These are phyloP conservation scores for Parnassius orleans DNA, from an alignment of 2,888 invertebrate genomes.

Conservation along the genomic window DNA sequence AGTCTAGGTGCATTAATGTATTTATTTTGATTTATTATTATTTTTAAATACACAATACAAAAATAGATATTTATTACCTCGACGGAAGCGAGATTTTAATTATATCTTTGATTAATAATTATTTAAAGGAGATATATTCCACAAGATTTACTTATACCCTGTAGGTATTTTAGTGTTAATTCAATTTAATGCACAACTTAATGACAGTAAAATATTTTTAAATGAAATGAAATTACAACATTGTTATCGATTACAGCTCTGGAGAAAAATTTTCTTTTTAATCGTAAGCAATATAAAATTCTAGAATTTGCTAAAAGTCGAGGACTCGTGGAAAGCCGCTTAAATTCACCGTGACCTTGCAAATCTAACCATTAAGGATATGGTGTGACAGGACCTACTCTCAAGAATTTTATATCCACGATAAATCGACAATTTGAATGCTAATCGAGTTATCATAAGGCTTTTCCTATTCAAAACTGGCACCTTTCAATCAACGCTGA, in stretches of 20 bases:
- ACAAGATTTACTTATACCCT: slow-evolving; percentile 6
- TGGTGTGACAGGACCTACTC: slow-evolving; percentile 14
- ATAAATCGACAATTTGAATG: slow-evolving; percentile 23
- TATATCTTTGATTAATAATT: slow-evolving; percentile 2
- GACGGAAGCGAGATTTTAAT: slow-evolving; percentile 8
- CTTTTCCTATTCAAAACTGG: slow-evolving; percentile 13
- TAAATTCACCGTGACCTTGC: slow-evolving; percentile 15
- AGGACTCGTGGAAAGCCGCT: slow-evolving; percentile 5
- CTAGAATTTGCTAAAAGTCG: slow-evolving; percentile 8
- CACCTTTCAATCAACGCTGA: slow-evolving; percentile 21
- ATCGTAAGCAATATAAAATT: background rate
- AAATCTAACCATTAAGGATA: slow-evolving; percentile 19
- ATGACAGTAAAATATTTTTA: no score
- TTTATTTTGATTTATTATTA: background rate
- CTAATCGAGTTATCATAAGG: slow-evolving; percentile 18
- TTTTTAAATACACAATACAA: slow-evolving; percentile 20
- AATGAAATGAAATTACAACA: no score
- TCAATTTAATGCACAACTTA: no score
- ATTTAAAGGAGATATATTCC: slow-evolving; percentile 2
- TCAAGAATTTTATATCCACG: slow-evolving; percentile 17
- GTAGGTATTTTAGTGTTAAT: slow-evolving; percentile 6
- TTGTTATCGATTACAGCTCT: no score
- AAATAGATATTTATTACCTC: slow-evolving; percentile 17
- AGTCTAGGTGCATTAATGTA: slow-evolving; percentile 1
- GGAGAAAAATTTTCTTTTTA: no score